Percentiles rank a stretch among this genome's conserved stretches.
Conservation (phyloP, 2,113 vertebrate genomes). For the Stegostoma tigrinum region DNA sequence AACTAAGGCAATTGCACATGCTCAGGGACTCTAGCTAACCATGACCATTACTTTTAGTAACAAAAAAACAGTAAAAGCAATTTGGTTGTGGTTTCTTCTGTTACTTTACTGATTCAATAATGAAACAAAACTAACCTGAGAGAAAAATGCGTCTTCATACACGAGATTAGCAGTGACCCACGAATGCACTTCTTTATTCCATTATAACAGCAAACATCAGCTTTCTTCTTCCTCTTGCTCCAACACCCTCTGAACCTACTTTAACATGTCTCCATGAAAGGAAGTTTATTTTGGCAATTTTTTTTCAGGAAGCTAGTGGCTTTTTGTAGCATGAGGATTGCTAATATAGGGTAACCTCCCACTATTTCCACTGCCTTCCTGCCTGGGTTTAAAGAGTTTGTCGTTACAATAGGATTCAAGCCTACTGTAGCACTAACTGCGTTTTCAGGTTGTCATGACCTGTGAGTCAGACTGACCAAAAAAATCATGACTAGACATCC, state of each 20-base stretch:
- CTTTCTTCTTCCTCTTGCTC: not conserved
- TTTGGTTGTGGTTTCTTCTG: not conserved
- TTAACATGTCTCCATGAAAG: constrained; percentile 42
- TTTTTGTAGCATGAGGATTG: constrained; percentile 47
- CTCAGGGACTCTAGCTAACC: not conserved
- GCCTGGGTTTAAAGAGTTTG: constrained; percentile 45
- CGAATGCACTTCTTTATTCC: not conserved
- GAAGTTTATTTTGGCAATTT: constrained; percentile 45
- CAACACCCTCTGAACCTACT: not conserved
- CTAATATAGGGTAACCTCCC: constrained; percentile 49
- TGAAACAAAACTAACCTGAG: constrained; percentile 14
- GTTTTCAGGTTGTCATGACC: not conserved
- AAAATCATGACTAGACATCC: not conserved
- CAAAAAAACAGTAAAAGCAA: not conserved
- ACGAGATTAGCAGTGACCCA: not conserved
- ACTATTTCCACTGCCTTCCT: constrained; percentile 57
- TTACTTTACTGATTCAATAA: not conserved
- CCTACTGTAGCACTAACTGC: not conserved
- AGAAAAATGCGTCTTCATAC: not conserved
- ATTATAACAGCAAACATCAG: not conserved
- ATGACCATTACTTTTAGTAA: not conserved
- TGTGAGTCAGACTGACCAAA: not conserved
- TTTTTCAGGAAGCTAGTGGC: constrained; percentile 49
- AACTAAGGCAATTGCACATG: not conserved
- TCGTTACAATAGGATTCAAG: constrained; percentile 43